These are phyloP conservation scores for Alsophila aescularia DNA, from an alignment of 2,888 invertebrate genomes.

Conservation along the genomic window DNA sequence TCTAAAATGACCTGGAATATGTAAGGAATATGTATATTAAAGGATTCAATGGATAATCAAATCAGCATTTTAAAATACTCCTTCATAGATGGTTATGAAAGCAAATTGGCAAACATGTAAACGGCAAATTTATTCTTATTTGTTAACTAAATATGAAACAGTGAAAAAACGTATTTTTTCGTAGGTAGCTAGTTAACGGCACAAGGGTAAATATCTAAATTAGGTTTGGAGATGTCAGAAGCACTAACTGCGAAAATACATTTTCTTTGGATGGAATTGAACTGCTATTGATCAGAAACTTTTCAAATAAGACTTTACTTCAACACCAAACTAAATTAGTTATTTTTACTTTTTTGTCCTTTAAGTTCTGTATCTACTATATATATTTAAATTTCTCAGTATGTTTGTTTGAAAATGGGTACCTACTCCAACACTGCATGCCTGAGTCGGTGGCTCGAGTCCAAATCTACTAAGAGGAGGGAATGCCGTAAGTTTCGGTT, in stretches of 20 bases:
- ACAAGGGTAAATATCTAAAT: too few relatives aligned
- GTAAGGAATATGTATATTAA: neutral
- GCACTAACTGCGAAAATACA: neutral
- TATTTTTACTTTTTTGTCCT: too few relatives aligned
- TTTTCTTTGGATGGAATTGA: neutral
- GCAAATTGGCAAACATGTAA: too few relatives aligned
- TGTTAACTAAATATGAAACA: too few relatives aligned
- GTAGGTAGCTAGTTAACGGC: too few relatives aligned
- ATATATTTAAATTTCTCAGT: constrained; percentile 10
- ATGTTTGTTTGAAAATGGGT: constrained; percentile 10
- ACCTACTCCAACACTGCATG: constrained; percentile 32
- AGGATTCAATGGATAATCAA: neutral
- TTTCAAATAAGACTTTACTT: neutral
- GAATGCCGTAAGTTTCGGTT: constrained; percentile 40
- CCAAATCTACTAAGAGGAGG: constrained; percentile 41
- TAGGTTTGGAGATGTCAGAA: neutral
- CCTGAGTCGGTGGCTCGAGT: constrained; percentile 34
- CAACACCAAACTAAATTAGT: too few relatives aligned
- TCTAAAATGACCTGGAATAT: neutral
- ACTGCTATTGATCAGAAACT: neutral
- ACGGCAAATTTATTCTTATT: too few relatives aligned
- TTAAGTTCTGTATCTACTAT: neutral
- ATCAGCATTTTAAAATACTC: neutral
- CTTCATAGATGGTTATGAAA: neutral
- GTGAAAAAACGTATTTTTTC: too few relatives aligned